Conservation (phyloP, 2,888 invertebrate genomes). For the Sipha maydis region DNA sequence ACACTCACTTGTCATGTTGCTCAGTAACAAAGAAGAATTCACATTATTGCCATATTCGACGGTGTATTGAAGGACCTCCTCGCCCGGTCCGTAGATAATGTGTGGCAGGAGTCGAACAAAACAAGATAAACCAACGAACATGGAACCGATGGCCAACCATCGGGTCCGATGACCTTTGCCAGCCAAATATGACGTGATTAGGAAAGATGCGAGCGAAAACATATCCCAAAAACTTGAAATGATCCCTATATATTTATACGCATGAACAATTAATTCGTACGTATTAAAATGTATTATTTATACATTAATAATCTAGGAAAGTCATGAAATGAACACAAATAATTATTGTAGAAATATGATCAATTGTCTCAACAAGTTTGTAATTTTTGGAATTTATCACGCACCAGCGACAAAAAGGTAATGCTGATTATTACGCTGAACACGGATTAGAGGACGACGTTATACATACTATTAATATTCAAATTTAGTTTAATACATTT, state of each 20-base stretch:
- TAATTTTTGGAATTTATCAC: too few relatives aligned
- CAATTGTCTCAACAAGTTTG: too few relatives aligned
- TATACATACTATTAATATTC: too few relatives aligned
- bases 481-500: too few relatives aligned
- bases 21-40: not conserved
- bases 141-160: conserved; percentile 76
- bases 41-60: conserved; percentile 66
- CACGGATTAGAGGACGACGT: too few relatives aligned
- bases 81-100: conserved; percentile 74
- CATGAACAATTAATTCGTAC: too few relatives aligned
- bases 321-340: not conserved
- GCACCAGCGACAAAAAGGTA: too few relatives aligned
- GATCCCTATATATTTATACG: conserved; percentile 69
- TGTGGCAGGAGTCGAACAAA: conserved; percentile 74
- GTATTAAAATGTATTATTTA: too few relatives aligned
- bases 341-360: too few relatives aligned
- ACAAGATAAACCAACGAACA: conserved; percentile 73
- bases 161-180: conserved; percentile 75
- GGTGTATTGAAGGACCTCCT: conserved; percentile 69
- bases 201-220: conserved; percentile 74
- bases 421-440: too few relatives aligned
- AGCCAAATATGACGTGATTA: conserved; percentile 74
- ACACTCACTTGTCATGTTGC: conserved; percentile 39
- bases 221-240: conserved; percentile 77
- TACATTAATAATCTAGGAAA: too few relatives aligned